A percentile compares a stretch with the other conserved stretches of the same genome.
phyloP scores from a whole-genome alignment of 2,113 vertebrate genomes.

The Planiliza haematocheilus region DNA sequence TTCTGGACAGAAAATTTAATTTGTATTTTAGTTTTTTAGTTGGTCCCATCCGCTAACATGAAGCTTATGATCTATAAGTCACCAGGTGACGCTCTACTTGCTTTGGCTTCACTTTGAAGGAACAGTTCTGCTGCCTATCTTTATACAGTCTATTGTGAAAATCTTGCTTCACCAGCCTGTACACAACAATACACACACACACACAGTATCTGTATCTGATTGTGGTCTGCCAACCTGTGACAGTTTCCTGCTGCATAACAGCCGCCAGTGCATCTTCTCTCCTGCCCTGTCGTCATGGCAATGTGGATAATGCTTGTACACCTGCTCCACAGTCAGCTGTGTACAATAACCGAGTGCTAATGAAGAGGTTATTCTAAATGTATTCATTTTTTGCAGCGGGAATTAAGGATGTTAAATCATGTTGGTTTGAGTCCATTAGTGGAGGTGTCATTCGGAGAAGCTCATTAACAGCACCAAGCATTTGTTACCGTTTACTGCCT shows the following conservation, averaged over 20 bases:
- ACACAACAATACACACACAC: background rate
- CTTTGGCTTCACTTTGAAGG: no score
- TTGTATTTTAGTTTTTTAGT: no score
- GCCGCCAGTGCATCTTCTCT: background rate
- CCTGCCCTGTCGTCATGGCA: background rate
- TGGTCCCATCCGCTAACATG: no score
- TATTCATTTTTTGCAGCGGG: background rate
- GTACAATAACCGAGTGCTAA: background rate
- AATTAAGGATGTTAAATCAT: background rate
- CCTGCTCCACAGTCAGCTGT: slow-evolving; percentile 21
- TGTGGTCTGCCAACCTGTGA: background rate
- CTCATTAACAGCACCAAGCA: slow-evolving; percentile 40
- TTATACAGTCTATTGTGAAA: no score
- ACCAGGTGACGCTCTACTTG: no score
- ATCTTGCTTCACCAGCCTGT: no score
- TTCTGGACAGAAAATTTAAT: no score
- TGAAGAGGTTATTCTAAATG: background rate
- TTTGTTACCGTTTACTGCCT: slow-evolving; percentile 50
- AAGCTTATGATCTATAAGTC: no score
- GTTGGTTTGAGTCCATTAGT: background rate
- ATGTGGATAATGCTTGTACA: background rate
- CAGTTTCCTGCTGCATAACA: slow-evolving; percentile 1
- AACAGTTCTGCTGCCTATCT: no score
- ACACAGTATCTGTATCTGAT: background rate
- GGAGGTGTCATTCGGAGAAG: background rate